Conservation (phyloP, 2,888 invertebrate genomes). For the Thumatha senex region DNA sequence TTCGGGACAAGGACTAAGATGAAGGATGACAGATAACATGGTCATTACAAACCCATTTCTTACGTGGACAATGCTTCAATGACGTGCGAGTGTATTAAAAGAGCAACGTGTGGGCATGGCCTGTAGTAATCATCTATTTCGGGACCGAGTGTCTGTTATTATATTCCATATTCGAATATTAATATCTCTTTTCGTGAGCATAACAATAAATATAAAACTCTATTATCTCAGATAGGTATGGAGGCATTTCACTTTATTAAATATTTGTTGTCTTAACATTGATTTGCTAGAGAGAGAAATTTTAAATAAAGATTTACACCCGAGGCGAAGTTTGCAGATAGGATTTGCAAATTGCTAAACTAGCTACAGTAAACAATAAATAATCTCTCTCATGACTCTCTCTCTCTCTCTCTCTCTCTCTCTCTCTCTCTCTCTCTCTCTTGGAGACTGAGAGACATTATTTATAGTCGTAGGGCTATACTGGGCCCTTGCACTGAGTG, state of each 20-base stretch:
- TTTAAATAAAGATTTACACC: too few relatives aligned
- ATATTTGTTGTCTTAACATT: neutral
- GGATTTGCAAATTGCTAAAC: neutral
- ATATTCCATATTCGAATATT: neutral
- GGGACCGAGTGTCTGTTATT: constrained; percentile 6
- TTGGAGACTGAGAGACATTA: too few relatives aligned
- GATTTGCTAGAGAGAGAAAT: too few relatives aligned
- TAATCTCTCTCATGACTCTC: too few relatives aligned
- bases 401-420: too few relatives aligned
- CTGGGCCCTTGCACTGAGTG: too few relatives aligned
- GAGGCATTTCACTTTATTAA: neutral
- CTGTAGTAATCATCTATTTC: neutral
- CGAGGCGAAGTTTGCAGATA: too few relatives aligned
- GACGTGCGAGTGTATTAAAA: constrained; percentile 3
- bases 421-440: too few relatives aligned
- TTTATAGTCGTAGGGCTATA: too few relatives aligned
- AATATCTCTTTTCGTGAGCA: neutral
- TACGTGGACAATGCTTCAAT: constrained; percentile 37
- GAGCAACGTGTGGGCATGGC: constrained; percentile 3
- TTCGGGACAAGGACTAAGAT: neutral
- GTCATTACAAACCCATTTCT: constrained; percentile 48
- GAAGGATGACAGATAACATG: constrained; percentile 19
- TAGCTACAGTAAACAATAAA: neutral
- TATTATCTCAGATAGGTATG: neutral
- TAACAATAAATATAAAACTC: neutral